Evolutionary conservation across 2,888 invertebrate genomes (phyloP).

Genomic region (Dexiosoma caninum): DNA sequence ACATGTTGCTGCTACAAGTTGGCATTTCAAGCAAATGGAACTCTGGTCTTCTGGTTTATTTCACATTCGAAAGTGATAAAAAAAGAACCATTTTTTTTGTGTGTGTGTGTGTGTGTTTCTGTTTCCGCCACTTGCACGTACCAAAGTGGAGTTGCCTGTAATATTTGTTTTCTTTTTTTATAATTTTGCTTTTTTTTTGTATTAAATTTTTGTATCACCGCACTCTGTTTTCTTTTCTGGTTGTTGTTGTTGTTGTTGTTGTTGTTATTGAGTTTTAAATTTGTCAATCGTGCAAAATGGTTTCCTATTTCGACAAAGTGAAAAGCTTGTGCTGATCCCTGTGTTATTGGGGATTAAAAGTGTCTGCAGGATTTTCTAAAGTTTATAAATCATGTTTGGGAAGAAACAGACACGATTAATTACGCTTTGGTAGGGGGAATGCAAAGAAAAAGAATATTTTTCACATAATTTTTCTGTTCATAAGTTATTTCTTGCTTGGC

Average conservation of each 20-base stretch:
- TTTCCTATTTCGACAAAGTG: slow-evolving; percentile 39
- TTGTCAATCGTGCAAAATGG: slow-evolving; percentile 51
- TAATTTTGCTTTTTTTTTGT: not conserved
- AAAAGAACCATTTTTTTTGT: not conserved
- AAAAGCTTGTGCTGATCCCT: slow-evolving; percentile 49
- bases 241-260: not conserved
- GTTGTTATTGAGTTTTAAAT: slow-evolving; percentile 21
- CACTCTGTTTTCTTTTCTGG: not conserved
- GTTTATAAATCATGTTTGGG: slow-evolving; percentile 41
- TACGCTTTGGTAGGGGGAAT: not conserved
- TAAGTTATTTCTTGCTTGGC: too few species aligned
- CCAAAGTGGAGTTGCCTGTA: slow-evolving; percentile 13
- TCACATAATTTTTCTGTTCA: too few species aligned
- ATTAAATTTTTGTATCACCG: not conserved
- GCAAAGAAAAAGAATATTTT: not conserved
- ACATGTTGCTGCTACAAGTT: slow-evolving; percentile 55
- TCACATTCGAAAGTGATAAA: not conserved
- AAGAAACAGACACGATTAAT: slow-evolving; percentile 10
- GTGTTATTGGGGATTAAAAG: slow-evolving; percentile 49
- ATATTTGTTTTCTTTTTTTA: not conserved
- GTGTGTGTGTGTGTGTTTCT: too few species aligned
- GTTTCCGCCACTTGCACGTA: slow-evolving; percentile 41
- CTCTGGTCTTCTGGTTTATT: slow-evolving; percentile 2
- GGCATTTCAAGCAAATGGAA: slow-evolving; percentile 55
- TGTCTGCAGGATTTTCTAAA: slow-evolving; percentile 40